Percentiles rank a stretch among this genome's conserved stretches.
These are phyloP conservation scores for Chaunax sp. DNA, from an alignment of 2,797 vertebrate species.

Conservation along the genomic window DNA sequence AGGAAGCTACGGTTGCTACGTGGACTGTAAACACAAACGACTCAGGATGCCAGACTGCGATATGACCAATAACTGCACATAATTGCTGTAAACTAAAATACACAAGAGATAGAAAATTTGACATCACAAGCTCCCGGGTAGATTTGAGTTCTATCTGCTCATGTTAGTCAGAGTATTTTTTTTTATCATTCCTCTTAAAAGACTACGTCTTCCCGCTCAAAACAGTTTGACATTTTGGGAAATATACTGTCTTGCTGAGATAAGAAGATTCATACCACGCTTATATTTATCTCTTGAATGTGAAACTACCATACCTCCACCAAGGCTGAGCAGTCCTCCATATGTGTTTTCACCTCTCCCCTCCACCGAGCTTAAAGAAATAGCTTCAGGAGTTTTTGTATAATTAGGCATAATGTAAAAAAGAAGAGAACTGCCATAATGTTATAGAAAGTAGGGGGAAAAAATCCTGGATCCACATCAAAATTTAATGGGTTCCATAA, in stretches of 20 bases:
- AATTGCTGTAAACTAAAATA: conserved; percentile 78
- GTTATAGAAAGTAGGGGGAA: too few species aligned
- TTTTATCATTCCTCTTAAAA: not conserved
- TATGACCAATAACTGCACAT: conserved; percentile 77
- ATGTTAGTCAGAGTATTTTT: conserved; percentile 1
- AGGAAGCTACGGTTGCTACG: conserved; percentile 77
- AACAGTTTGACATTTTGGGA: conserved; percentile 5
- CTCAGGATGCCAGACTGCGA: conserved; percentile 79
- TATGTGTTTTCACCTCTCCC: too few species aligned
- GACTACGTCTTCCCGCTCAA: not conserved
- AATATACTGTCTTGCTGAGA: not conserved
- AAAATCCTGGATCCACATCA: too few species aligned
- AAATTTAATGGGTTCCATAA: too few species aligned
- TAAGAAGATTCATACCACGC: conserved; percentile 4
- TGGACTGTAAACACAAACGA: conserved; percentile 71
- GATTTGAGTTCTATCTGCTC: conserved; percentile 18
- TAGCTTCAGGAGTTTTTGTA: too few species aligned
- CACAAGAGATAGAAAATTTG: conserved; percentile 60
- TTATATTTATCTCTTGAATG: not conserved
- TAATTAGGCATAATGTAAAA: too few species aligned
- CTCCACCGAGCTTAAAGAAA: too few species aligned
- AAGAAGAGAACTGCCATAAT: too few species aligned
- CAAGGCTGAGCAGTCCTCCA: too few species aligned
- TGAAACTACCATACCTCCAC: too few species aligned
- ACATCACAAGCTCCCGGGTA: conserved; percentile 61